Base-by-base conservation (phyloP, 2,113 vertebrate species). In the Cryptotis parvus region DNA sequence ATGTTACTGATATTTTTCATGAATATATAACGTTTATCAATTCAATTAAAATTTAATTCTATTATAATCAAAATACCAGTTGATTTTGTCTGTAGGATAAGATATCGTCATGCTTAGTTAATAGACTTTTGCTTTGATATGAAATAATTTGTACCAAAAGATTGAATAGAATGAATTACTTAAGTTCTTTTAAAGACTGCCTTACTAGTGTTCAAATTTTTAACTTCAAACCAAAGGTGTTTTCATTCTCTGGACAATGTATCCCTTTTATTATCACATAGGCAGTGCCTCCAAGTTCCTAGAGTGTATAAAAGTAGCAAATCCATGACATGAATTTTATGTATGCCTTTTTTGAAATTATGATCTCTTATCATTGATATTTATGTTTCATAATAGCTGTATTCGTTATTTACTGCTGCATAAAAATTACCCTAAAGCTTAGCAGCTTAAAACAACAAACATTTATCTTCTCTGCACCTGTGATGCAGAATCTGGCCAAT, bases 101-200 rank as follows among this genome's bases (percentile, higher is more conserved):
- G 41, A 79, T 45, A 79, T 86, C 16, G 75, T 55, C 90, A 52
- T 90, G 24, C 12, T 26, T 93, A 5, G 52, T 10, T 88, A 74
- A 87, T 68, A 70, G 29, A 39, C 74, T 89, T 58, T 22, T 84
- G 74, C n/a, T 93, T 89, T 86, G 31, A 90, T 69, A 58, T 69
- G 16, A 86, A 86, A 45, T 85, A 37, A 80, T 92, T 90, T 68
- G 7, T 90, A 65, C 16, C 66, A 85, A 69, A 92, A 78, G 35
- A 89, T 49, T 74, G 77, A 82, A 81, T 81, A 74, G 72, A 94
- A 78, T 91, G 58, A 90, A 84, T 76, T 86, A 70, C 91, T 88
- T 65, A 70, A 68, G 29, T 24, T 83, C 49, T 65, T 93, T 86
- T 81, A 91, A 91, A 83, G 49, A 74, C 35, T 73, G 22, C 58